phyloP scores from a whole-genome alignment of 2,113 vertebrate species.

The Ursus arctos region DNA sequence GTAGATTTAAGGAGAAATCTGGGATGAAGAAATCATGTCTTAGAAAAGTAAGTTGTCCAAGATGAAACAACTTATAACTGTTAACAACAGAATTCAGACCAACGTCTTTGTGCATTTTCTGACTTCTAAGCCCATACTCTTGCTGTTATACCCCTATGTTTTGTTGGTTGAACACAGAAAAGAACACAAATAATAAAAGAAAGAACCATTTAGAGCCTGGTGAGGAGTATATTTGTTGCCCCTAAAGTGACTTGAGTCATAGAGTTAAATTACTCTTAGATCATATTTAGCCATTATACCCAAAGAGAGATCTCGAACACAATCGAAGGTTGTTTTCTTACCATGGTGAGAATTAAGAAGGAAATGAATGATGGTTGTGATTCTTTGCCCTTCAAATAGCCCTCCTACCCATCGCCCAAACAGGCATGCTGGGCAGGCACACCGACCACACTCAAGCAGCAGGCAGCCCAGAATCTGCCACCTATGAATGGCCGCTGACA shows the following conservation, averaged over 20 bases:
- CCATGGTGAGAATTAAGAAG: neutral
- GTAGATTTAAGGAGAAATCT: neutral
- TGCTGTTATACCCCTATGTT: neutral
- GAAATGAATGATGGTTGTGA: neutral
- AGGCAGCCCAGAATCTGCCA: neutral
- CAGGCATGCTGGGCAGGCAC: neutral
- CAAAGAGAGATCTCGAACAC: neutral
- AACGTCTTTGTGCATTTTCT: neutral
- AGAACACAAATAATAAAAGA: neutral
- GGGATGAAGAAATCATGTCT: neutral
- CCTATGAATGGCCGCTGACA: fast-evolving
- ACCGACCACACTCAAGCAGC: neutral
- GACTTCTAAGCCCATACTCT: neutral
- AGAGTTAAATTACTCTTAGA: neutral
- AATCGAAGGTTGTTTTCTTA: neutral
- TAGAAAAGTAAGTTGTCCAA: neutral
- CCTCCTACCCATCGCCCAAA: neutral
- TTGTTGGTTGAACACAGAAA: neutral
- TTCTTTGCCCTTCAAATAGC: neutral
- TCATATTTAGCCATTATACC: neutral
- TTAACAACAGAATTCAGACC: neutral
- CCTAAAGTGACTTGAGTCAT: neutral
- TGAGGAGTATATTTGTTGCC: neutral
- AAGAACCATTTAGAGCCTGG: neutral
- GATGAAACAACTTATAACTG: neutral